These are phyloP conservation scores for Halichoeres trimaculatus DNA, from an alignment of 2,113 vertebrate genomes.

Conservation along the genomic window DNA sequence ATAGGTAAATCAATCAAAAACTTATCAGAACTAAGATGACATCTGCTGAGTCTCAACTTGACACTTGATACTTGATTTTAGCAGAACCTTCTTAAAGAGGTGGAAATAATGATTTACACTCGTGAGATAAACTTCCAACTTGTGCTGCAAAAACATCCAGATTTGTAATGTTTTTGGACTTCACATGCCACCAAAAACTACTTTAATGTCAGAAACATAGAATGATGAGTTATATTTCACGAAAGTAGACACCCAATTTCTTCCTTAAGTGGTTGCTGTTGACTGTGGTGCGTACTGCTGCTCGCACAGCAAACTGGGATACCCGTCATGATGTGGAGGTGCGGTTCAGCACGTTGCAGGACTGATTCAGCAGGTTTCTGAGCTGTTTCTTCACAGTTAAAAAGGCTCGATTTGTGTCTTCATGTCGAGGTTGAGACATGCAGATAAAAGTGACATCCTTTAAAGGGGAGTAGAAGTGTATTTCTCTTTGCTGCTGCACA, in stretches of 20 bases:
- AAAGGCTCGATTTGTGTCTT: constrained; percentile 40
- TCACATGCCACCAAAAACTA: not conserved
- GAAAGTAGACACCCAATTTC: not conserved
- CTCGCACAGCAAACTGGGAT: constrained; percentile 44
- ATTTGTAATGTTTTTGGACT: not conserved
- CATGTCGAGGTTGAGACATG: constrained; percentile 36
- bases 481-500: constrained; percentile 58
- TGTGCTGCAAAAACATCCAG: not conserved
- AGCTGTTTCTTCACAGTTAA: constrained; percentile 33
- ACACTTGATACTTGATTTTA: too few species aligned
- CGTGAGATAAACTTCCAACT: not conserved
- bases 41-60: not conserved
- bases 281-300: constrained; percentile 24
- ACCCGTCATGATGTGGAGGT: constrained; percentile 46
- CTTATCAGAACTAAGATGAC: not conserved
- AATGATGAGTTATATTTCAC: not conserved
- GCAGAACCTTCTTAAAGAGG: too few species aligned
- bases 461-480: constrained; percentile 39
- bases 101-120: not conserved
- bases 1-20: not conserved
- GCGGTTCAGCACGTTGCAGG: constrained; percentile 20
- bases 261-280: constrained; percentile 28
- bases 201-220: too few species aligned
- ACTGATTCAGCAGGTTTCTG: constrained; percentile 57
- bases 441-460: constrained; percentile 62